These are phyloP conservation scores for Stictonetta naevosa DNA, from an alignment of 2,113 vertebrate species.

Conservation along the genomic window DNA sequence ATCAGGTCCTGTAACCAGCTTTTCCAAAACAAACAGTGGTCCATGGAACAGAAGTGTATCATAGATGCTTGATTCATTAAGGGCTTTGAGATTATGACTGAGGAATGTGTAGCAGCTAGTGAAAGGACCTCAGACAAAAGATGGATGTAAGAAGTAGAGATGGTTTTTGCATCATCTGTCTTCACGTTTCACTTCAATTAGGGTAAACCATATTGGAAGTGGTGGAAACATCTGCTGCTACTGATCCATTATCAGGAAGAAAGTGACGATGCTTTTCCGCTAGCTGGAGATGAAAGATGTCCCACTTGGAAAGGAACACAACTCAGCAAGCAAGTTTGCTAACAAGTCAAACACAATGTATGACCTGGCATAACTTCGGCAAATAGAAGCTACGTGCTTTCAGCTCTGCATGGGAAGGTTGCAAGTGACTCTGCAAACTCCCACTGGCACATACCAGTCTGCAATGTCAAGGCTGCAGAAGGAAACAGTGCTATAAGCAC, in stretches of 20 bases:
- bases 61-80: neutral
- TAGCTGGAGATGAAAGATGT: neutral
- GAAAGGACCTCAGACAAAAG: neutral
- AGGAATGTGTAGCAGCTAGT: neutral
- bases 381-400: neutral
- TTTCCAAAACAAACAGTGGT: neutral
- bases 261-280: neutral
- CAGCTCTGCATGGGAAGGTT: neutral
- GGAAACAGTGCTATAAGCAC: neutral
- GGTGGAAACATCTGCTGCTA: neutral
- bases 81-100: neutral
- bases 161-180: neutral
- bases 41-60: neutral
- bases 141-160: neutral
- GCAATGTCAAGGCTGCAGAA: neutral
- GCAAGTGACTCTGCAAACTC: neutral
- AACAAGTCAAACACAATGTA: neutral
- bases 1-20: neutral
- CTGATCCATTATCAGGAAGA: neutral
- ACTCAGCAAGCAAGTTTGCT: neutral
- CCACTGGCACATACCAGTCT: neutral
- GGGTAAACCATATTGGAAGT: neutral
- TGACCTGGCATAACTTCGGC: neutral
- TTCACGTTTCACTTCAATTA: neutral
- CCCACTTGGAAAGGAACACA: neutral